Evolutionary conservation across 1,140 invertebrate species (phyloP).

Genomic region (Lamellibrachia luymesi): DNA sequence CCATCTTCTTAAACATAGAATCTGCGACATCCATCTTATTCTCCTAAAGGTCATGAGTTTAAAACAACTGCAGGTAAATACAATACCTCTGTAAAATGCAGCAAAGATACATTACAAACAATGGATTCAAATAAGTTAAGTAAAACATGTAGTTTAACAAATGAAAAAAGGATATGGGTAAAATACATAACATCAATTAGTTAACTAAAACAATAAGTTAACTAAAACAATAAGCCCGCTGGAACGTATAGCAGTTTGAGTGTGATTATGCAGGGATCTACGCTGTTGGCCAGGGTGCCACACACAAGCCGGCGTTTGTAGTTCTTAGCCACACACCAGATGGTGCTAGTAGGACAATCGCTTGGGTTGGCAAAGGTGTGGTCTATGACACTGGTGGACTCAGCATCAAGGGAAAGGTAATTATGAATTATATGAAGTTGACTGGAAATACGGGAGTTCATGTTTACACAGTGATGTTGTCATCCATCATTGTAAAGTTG

Average conservation of each 20-base stretch:
- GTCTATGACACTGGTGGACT: slow-evolving; percentile 91
- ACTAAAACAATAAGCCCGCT: background rate
- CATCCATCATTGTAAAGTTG: no score
- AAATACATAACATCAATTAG: no score
- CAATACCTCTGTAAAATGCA: no score
- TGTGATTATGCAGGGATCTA: slow-evolving; percentile 66
- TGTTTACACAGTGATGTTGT: no score
- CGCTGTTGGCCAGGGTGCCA: slow-evolving; percentile 80
- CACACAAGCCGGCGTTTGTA: slow-evolving; percentile 74
- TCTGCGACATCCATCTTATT: no score
- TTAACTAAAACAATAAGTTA: no score
- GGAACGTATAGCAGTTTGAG: background rate
- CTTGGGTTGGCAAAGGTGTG: slow-evolving; percentile 90
- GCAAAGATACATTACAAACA: no score
- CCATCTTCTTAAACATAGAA: no score
- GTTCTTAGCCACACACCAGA: slow-evolving; percentile 69
- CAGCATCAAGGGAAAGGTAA: slow-evolving; percentile 82
- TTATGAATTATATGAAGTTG: slow-evolving; percentile 1
- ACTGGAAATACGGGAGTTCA: no score
- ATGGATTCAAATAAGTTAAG: no score
- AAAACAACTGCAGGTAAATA: no score
- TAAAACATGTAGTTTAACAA: no score
- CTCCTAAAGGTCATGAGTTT: background rate
- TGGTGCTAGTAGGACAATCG: slow-evolving; percentile 72
- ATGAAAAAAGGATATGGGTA: background rate